Conservation (phyloP, 2,113 vertebrate species). For the Scytalopus superciliaris region DNA sequence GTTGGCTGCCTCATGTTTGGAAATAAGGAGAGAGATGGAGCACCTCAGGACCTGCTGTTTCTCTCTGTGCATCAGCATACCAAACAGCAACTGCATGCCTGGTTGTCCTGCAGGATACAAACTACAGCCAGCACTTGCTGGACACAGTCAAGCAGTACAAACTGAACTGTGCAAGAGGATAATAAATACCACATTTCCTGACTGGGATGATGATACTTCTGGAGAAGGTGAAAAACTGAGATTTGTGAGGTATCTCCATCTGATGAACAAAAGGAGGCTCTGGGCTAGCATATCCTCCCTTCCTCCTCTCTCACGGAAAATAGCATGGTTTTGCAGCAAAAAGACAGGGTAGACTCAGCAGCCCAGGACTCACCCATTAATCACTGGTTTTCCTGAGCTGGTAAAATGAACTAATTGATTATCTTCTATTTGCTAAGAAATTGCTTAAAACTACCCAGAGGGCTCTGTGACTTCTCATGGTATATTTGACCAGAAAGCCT, state of each 20-base stretch:
- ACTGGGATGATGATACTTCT: background rate
- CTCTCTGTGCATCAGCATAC: background rate
- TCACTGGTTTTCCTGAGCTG: background rate
- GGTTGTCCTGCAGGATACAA: background rate
- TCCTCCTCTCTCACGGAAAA: background rate
- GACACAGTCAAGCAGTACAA: background rate
- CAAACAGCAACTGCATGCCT: rapidly evolving
- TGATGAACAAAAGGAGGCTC: background rate
- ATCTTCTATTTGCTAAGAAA: background rate
- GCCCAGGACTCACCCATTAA: background rate
- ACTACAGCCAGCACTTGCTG: background rate
- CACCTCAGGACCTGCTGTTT: background rate
- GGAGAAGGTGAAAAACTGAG: background rate
- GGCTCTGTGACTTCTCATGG: background rate
- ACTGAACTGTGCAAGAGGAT: background rate
- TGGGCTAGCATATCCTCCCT: background rate
- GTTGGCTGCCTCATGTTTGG: background rate
- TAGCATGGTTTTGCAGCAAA: background rate
- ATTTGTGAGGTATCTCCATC: background rate
- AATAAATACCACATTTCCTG: background rate
- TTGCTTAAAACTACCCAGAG: background rate
- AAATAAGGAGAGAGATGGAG: background rate
- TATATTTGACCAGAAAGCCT: background rate
- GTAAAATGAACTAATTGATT: background rate
- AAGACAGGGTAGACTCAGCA: background rate